A percentile compares a stretch with the other conserved stretches of the same genome.
Evolutionary conservation across 2,113 vertebrate genomes (phyloP).

Genomic region (Odocoileus hemionus): DNA sequence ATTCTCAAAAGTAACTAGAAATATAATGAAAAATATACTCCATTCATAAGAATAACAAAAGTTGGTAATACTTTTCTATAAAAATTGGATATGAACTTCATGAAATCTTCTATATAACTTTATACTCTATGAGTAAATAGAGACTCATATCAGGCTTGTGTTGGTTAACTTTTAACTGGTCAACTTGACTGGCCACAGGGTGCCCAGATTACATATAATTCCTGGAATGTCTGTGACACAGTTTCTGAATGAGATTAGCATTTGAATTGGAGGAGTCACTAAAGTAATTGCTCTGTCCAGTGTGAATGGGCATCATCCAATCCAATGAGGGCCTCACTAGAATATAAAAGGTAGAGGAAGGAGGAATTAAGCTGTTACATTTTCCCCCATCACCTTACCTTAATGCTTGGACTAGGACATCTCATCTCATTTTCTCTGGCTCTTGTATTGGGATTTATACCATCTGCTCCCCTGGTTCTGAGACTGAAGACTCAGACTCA

Average conservation of each 20-base stretch:
- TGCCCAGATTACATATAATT: background rate
- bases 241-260: background rate
- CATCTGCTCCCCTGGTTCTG: background rate
- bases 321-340: background rate
- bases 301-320: background rate
- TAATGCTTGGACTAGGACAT: background rate
- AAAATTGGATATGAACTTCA: background rate
- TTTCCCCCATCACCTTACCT: background rate
- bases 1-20: background rate
- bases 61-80: background rate
- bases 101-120: background rate
- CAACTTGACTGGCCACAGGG: background rate
- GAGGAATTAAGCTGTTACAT: background rate
- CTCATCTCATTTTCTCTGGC: background rate
- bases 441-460: background rate
- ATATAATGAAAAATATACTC: background rate
- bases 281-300: background rate
- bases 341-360: background rate
- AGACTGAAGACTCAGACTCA: background rate
- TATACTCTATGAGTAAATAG: background rate
- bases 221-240: background rate
- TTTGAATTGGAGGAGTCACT: background rate
- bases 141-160: background rate
- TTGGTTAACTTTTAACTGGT: background rate
- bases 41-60: background rate